Evolutionary conservation across 2,113 vertebrate species (phyloP).

Genomic region (Sceloporus tristichus): DNA sequence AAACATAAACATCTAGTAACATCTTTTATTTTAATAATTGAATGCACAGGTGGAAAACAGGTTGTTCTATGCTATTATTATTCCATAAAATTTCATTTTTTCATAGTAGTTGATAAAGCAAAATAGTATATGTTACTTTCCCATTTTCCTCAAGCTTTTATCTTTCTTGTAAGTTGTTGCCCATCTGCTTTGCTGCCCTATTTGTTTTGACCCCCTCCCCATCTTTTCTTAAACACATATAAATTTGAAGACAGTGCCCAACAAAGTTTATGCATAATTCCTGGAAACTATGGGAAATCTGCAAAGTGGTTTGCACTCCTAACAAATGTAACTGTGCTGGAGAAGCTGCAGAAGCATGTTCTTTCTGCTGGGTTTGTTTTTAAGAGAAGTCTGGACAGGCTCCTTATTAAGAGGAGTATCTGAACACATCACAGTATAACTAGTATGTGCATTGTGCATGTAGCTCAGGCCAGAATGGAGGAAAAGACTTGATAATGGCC

Average conservation of each 20-base stretch:
- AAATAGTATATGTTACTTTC: background rate
- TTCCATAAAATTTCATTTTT: background rate
- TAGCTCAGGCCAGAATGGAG: background rate
- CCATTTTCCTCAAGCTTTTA: background rate
- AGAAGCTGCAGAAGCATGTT: no score
- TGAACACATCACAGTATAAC: background rate
- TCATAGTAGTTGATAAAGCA: background rate
- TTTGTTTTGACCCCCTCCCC: background rate
- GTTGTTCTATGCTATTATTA: background rate
- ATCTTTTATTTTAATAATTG: background rate
- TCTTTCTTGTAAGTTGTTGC: background rate
- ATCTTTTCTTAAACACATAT: background rate
- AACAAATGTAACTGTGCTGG: background rate
- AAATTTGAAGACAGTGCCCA: background rate
- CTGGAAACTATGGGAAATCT: background rate
- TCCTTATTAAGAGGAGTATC: background rate
- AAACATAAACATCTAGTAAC: background rate
- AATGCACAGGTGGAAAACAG: background rate
- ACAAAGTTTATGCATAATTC: background rate
- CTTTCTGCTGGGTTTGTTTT: background rate
- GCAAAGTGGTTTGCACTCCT: background rate
- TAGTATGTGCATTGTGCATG: no score
- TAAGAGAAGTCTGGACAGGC: background rate
- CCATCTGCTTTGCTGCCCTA: background rate
- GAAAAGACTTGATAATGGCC: background rate